Evolutionary conservation across 2,888 invertebrate genomes (phyloP).

Genomic region (Acrobasis consociella): DNA sequence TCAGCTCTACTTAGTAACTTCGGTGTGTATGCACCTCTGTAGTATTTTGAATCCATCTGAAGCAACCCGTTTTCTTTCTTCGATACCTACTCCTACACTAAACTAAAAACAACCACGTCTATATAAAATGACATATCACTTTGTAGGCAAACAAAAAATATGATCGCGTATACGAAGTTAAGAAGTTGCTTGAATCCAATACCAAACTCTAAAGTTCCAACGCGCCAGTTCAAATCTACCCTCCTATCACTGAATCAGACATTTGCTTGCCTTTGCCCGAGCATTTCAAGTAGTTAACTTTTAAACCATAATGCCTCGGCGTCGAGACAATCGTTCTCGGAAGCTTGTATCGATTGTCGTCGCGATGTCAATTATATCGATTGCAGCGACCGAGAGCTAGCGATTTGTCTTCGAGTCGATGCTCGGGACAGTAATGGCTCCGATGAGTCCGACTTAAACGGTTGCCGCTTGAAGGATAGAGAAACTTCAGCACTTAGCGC

Average conservation of each 20-base stretch:
- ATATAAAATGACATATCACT: no score
- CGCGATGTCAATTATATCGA: conserved; percentile 13
- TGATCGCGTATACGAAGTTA: no score
- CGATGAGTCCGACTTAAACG: conserved; percentile 10
- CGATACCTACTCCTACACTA: no score
- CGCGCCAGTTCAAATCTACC: not conserved
- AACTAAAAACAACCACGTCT: no score
- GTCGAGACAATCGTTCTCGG: not conserved
- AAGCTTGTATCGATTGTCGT: not conserved
- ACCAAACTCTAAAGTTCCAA: no score
- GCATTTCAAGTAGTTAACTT: not conserved
- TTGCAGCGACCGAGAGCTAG: conserved; percentile 9
- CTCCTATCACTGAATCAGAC: not conserved
- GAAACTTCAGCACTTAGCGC: conserved; percentile 3
- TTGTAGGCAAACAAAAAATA: no score
- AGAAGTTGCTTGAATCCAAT: no score
- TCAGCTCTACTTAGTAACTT: no score
- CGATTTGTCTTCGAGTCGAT: conserved; percentile 9
- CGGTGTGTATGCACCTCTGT: no score
- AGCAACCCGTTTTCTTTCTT: no score
- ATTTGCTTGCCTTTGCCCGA: not conserved
- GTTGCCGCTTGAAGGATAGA: conserved; percentile 12
- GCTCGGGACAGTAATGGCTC: conserved; percentile 2
- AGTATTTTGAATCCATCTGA: no score
- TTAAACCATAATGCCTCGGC: not conserved